phyloP scores from a whole-genome alignment of 1,140 invertebrate genomes.

The Macrosteles quadrilineatus region DNA sequence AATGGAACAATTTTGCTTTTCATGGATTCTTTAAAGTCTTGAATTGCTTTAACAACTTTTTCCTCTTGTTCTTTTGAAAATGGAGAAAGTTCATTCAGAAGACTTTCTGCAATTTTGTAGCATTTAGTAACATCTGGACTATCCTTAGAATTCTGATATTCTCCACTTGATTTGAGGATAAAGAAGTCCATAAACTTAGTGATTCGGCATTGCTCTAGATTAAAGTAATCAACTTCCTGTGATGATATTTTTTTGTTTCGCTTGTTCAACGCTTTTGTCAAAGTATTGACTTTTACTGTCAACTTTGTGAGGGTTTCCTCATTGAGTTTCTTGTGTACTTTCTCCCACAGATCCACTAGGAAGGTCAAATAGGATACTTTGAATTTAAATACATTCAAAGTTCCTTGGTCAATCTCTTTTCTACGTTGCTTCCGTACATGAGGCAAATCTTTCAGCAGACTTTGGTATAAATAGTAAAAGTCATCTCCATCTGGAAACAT shows the following conservation, averaged over 20 bases:
- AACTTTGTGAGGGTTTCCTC: background rate
- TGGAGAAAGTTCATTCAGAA: background rate
- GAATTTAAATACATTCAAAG: background rate
- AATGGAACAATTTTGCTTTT: conserved; percentile 43
- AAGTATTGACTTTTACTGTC: background rate
- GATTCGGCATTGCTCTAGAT: background rate
- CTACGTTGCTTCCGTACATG: background rate
- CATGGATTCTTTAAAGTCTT: background rate
- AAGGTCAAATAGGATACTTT: background rate
- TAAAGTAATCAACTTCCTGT: background rate
- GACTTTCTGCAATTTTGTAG: background rate
- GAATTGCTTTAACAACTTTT: background rate
- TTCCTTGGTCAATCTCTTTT: background rate
- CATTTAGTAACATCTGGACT: background rate
- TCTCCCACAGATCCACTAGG: background rate
- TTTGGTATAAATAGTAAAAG: background rate
- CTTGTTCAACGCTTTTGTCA: background rate
- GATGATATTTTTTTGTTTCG: background rate
- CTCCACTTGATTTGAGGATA: background rate
- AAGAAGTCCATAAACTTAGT: background rate
- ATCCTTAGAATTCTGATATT: background rate
- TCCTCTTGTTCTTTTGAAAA: background rate
- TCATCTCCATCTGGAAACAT: too few relatives aligned
- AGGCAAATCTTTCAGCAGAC: background rate
- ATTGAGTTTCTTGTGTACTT: background rate